Conservation (phyloP, 2,113 vertebrate genomes). For the Saguinus imperator region DNA sequence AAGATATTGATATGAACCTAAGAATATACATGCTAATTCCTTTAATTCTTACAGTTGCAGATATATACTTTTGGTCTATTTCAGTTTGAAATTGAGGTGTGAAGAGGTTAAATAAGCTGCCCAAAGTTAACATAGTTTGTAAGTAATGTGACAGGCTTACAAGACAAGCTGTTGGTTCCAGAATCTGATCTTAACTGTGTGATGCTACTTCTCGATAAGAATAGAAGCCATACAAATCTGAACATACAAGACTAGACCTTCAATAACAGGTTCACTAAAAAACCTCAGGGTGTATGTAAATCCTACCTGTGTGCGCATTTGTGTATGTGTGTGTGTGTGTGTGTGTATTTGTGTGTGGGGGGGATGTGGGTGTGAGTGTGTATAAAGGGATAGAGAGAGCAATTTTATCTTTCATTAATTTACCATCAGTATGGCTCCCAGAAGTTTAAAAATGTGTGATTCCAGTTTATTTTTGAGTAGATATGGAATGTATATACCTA, state of each 20-base stretch:
- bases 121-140: neutral
- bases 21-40: neutral
- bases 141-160: neutral
- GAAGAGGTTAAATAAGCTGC: neutral
- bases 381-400: neutral
- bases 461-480: neutral
- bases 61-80: neutral
- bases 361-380: neutral
- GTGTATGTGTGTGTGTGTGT: neutral
- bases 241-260: neutral
- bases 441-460: neutral
- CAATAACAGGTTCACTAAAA: neutral
- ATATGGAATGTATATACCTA: neutral
- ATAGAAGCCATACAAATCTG: neutral
- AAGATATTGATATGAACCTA: neutral
- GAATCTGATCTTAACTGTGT: neutral
- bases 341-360: neutral
- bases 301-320: neutral
- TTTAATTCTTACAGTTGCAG: neutral
- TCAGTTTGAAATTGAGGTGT: neutral
- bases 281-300: neutral
- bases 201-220: neutral
- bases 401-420: neutral
- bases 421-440: neutral
- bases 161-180: neutral